Evolutionary conservation across 2,797 vertebrate genomes (phyloP), one percentile per base, ranked within the genome.

Genomic region (Danio kyathit): DNA sequence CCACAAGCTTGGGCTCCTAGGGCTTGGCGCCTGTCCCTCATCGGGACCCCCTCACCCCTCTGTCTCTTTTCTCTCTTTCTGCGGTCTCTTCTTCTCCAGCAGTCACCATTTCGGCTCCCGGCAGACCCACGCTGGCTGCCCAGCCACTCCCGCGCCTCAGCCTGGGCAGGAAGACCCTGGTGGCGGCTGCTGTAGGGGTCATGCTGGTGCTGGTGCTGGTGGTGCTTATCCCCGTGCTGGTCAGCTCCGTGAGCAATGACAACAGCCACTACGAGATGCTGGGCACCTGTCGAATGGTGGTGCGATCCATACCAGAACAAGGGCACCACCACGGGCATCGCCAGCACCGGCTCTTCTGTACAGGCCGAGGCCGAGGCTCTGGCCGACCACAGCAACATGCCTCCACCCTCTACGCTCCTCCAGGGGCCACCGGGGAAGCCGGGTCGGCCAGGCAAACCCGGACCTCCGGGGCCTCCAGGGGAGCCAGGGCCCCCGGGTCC

Each of bases 211-310:
- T 99, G 92, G 94, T 96, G 91, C 94, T 99, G 92, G 96, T 98
- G 91, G 94, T 98, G 80, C 95, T 98, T 87, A 99, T 99, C 91
- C 97, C 97, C 0, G 97, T 98, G 91, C 95, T 99, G 89, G 97
- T 99, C 92, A 97, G 95, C 93, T 98, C 97, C 48, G 96, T 95
- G 84, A 94, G 96, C 82, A 93, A 95, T 66, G 96, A 97, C 72
- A 94, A 91, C 86, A 90, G 96, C 87, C 96, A 96, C 90, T 98
- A 98, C 82, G 96, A 98, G 95, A 98, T 98, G 97, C 91, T 98
- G 89, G 97, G 97, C 85, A 96, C 97, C 90, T 99, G 97, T 92
- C 95, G 96, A 65, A 98, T 98, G 97, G 96, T 98, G 83, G n/a
- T 98, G 97, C 81, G 96, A 98, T 91, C 97, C 97, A 78, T 97